phyloP scores from a whole-genome alignment of 2,888 invertebrate species.

The Dorcus parallelipipedus region DNA sequence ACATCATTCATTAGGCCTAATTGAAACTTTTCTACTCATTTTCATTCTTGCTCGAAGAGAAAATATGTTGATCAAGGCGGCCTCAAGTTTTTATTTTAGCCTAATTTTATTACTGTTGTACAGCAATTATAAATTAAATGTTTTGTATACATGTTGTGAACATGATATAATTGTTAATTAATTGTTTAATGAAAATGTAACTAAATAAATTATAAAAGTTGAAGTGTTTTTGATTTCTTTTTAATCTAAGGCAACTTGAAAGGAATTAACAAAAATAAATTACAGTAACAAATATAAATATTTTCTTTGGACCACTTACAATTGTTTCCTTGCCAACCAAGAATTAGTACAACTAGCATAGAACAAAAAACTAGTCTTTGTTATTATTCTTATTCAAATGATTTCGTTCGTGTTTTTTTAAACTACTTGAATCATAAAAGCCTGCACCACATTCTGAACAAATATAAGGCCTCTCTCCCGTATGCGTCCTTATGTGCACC shows the following conservation, averaged over 20 bases:
- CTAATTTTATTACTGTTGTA: conserved; percentile 8
- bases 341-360: no score
- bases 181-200: conserved; percentile 13
- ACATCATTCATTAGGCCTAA: no score
- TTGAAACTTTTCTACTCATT: no score
- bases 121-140: conserved; percentile 8
- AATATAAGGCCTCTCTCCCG: conserved; percentile 26
- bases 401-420: conserved; percentile 24
- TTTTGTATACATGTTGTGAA: conserved; percentile 17
- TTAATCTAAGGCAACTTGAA: no score
- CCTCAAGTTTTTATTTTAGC: conserved; percentile 5
- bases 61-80: neutral
- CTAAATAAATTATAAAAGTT: conserved; percentile 13
- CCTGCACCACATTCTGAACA: conserved; percentile 25
- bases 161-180: conserved; percentile 13
- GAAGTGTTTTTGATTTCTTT: no score
- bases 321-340: no score
- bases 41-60: neutral
- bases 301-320: no score
- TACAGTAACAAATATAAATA: no score
- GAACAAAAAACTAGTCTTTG: no score
- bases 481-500: conserved; percentile 25
- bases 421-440: conserved; percentile 25
- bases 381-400: conserved; percentile 1
- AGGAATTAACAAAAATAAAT: no score